phyloP scores from a whole-genome alignment of 2,888 invertebrate genomes.

The Scaptomyza cyrtandrae region DNA sequence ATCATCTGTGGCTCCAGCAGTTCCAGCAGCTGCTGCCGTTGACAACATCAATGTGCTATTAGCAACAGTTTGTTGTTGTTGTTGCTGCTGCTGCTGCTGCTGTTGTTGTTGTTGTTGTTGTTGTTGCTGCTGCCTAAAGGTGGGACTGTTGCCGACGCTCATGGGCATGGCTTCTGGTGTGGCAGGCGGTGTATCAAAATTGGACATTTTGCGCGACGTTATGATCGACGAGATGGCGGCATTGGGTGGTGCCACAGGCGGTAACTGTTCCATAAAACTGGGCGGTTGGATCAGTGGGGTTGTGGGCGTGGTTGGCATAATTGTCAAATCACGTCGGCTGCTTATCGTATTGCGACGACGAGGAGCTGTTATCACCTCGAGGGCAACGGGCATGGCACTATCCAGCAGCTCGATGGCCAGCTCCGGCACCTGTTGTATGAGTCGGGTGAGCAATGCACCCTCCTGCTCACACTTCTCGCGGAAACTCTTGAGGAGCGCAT shows the following conservation, averaged over 20 bases:
- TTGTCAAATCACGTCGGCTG: conserved; percentile 72
- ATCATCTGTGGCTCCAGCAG: conserved; percentile 45
- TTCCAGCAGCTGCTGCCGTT: conserved; percentile 83
- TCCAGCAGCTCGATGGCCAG: conserved; percentile 70
- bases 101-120: conserved; percentile 51
- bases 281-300: conserved; percentile 61
- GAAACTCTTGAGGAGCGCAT: conserved; percentile 90
- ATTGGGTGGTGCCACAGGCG: conserved; percentile 37
- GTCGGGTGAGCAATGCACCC: conserved; percentile 88
- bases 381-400: conserved; percentile 61
- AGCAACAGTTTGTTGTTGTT: conserved; percentile 27
- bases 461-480: conserved; percentile 90
- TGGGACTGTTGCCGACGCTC: conserved; percentile 85
- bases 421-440: conserved; percentile 80
- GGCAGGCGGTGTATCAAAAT: conserved; percentile 84
- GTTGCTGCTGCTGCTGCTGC: conserved; percentile 59
- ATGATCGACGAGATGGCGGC: conserved; percentile 38
- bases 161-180: conserved; percentile 84
- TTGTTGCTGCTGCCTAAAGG: conserved; percentile 81
- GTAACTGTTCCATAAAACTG: conserved; percentile 53
- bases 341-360: conserved; percentile 78
- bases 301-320: conserved; percentile 78
- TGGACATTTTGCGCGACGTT: conserved; percentile 80
- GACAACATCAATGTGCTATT: conserved; percentile 25
- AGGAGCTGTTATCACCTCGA: conserved; percentile 66